phyloP scores from a whole-genome alignment of 2,113 vertebrate species.

The Mugil cephalus region DNA sequence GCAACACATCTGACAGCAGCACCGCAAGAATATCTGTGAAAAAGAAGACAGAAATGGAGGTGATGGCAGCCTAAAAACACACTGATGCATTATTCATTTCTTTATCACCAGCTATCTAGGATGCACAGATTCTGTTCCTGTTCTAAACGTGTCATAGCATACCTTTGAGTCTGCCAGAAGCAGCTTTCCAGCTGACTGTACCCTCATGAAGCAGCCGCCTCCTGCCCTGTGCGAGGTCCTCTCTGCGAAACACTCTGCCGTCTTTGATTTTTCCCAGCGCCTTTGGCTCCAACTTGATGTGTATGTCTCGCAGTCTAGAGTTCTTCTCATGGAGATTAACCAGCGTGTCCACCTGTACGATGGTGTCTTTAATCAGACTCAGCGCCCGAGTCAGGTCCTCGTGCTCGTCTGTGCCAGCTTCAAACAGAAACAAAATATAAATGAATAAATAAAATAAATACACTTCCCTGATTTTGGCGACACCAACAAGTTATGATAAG shows the following conservation, averaged over 20 bases:
- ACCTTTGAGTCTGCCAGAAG: constrained; percentile 94
- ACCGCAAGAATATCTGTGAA: constrained; percentile 92
- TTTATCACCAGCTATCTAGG: no score
- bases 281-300: constrained; percentile 91
- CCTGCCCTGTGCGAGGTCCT: constrained; percentile 85
- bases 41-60: not conserved
- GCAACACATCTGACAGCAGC: constrained; percentile 91
- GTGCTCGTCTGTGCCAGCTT: constrained; percentile 89
- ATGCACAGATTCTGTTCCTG: no score
- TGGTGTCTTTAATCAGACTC: constrained; percentile 88
- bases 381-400: constrained; percentile 88
- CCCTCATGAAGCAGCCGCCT: constrained; percentile 88
- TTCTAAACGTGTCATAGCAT: not conserved
- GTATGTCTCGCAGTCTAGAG: constrained; percentile 89
- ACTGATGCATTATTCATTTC: not conserved
- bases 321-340: constrained; percentile 90
- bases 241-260: constrained; percentile 89
- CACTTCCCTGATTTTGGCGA: not conserved
- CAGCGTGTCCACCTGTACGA: constrained; percentile 90
- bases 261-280: constrained; percentile 91
- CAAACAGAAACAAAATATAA: not conserved
- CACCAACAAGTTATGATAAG: no score
- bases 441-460: fast-evolving
- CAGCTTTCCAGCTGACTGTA: constrained; percentile 92
- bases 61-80: not conserved